Conservation (phyloP, 2,888 invertebrate species). For the Drosophila quinaria region DNA sequence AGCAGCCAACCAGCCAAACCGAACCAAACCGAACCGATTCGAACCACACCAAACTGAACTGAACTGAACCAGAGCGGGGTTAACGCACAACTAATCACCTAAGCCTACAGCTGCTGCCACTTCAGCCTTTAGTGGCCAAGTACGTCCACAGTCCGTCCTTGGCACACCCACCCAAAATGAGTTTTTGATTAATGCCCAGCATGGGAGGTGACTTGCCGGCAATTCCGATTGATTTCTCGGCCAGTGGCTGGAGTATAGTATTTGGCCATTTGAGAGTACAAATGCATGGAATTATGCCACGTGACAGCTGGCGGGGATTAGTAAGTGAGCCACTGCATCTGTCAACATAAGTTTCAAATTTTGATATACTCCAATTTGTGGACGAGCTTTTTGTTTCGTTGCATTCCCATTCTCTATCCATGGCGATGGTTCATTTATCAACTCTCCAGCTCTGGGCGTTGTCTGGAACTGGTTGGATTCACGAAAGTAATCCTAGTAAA, state of each 20-base stretch:
- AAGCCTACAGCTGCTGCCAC: constrained; percentile 26
- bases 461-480: not conserved
- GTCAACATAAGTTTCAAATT: constrained; percentile 43
- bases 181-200: constrained; percentile 78
- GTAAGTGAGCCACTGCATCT: constrained; percentile 44
- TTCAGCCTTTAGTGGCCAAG: constrained; percentile 4
- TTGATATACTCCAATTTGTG: constrained; percentile 42
- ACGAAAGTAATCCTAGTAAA: constrained; percentile 26
- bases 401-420: not conserved
- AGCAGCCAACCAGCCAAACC: constrained; percentile 29
- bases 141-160: constrained; percentile 17
- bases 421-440: constrained; percentile 48
- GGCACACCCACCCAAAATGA: constrained; percentile 62
- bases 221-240: constrained; percentile 63
- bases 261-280: constrained; percentile 17
- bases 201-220: constrained; percentile 17
- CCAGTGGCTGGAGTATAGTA: constrained; percentile 21
- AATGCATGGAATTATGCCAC: constrained; percentile 54
- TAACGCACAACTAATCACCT: constrained; percentile 79
- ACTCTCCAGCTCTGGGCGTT: constrained; percentile 19
- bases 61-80: constrained; percentile 45
- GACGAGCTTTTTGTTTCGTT: constrained; percentile 5
- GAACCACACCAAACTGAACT: not conserved
- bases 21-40: not conserved
- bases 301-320: constrained; percentile 39